Base-by-base conservation (phyloP, 1,140 invertebrate species). In the Pectinophora gossypiella region DNA sequence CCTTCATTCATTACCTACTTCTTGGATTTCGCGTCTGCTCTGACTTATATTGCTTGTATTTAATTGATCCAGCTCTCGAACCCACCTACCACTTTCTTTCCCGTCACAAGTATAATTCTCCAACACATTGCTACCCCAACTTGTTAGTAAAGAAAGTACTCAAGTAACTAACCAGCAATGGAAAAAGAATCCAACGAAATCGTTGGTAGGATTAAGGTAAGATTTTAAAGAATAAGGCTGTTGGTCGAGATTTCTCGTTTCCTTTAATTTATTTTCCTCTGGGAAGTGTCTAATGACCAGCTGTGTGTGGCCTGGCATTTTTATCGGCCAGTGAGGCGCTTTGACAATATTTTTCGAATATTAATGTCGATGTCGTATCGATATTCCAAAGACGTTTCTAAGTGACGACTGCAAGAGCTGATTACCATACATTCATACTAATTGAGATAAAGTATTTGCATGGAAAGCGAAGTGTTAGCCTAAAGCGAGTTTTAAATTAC, bases 261-360 rank as follows among this genome's bases (percentile, higher is more conserved):
- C 73, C 65, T 83, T 85, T 81, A 84, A 84, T 86, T 86, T 86
- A 86, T 86, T 81, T 83, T 84, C 76, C 68, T 75, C 67, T 59
- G 74, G 68, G 74, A 86, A 78, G 80, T 84, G 83, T 86, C 80
- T 86, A 86, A 86, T 84, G 80, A 84, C 76, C 69, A 75, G 71
- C 68, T 81, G 83, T 72, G 83, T 84, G 83, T 84, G 83, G 83
- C 75, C 80, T 67, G 80, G 76, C 74, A 80, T 79, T 82, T 80
- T 86, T 86, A 86, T 86, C 83, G 78, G 67, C 66, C 71, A 71
- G 61, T 66, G 72, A 75, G 72, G 72, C 58, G 73, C 72, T 75
- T 82, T 76, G 80, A 84, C 79, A 85, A 83, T 82, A 82, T 81
- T 84, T 82, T 82, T 82, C 63, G 73, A 79, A 76, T 82, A 82